phyloP scores from a whole-genome alignment of 2,797 vertebrate genomes.

The Hoplostethus mediterraneus region DNA sequence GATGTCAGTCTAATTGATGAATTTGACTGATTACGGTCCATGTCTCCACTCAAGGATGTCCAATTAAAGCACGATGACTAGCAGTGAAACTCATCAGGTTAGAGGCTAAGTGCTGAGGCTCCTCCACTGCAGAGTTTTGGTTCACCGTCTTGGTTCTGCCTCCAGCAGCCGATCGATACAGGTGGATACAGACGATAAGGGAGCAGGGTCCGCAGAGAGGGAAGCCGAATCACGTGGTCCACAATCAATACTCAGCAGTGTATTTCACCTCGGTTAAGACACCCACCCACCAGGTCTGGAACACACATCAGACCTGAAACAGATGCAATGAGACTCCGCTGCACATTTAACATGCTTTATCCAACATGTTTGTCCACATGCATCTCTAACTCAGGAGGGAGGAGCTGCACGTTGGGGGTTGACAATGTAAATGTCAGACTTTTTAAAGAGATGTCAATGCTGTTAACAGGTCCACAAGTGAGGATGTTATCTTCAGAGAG shows the following conservation, averaged over 20 bases:
- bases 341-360: constrained; percentile 27
- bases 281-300: constrained; percentile 38
- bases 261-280: constrained; percentile 64
- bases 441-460: constrained; percentile 43
- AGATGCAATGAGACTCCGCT: constrained; percentile 4
- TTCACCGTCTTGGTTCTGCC: constrained; percentile 34
- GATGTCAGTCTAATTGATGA: constrained; percentile 1
- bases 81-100: constrained; percentile 20
- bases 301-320: constrained; percentile 20
- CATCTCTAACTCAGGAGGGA: constrained; percentile 2
- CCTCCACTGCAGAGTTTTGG: constrained; percentile 28
- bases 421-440: constrained; percentile 26
- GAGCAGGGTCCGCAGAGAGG: constrained; percentile 49
- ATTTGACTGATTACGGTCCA: constrained; percentile 24
- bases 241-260: constrained; percentile 71
- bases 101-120: constrained; percentile 37
- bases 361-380: background rate
- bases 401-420: background rate
- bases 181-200: constrained; percentile 66
- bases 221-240: constrained; percentile 63
- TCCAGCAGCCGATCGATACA: constrained; percentile 61
- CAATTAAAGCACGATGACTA: constrained; percentile 20
- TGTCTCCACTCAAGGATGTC: constrained; percentile 1
- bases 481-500: constrained; percentile 62
- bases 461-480: constrained; percentile 33